Percentiles rank a stretch among this genome's conserved stretches.
These are phyloP conservation scores for Muntiacus reevesi DNA, from an alignment of 2,113 vertebrate species.

Conservation along the genomic window DNA sequence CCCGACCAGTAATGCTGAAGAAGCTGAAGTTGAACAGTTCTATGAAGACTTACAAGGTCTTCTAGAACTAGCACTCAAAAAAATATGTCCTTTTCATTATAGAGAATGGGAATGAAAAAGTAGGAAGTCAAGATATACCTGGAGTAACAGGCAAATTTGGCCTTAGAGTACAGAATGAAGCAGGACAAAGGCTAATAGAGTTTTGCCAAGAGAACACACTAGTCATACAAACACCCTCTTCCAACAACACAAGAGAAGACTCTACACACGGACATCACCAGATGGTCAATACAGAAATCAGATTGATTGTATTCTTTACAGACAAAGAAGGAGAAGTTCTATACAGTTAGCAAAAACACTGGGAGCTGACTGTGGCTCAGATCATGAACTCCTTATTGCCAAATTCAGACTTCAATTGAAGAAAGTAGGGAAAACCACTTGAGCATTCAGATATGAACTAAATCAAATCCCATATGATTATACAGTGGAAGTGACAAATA, in stretches of 20 bases:
- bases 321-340: not conserved
- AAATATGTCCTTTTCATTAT: not conserved
- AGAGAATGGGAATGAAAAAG: not conserved
- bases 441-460: not conserved
- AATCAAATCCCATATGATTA: not conserved
- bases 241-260: not conserved
- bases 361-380: not conserved
- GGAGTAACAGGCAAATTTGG: not conserved
- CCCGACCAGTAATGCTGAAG: not conserved
- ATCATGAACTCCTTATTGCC: not conserved
- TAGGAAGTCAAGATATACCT: not conserved
- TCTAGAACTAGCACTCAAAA: not conserved
- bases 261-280: not conserved
- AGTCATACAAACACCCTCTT: not conserved
- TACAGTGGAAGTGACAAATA: not conserved
- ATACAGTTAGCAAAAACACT: not conserved
- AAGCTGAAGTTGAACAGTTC: not conserved
- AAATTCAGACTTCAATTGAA: not conserved
- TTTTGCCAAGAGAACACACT: not conserved
- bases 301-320: not conserved
- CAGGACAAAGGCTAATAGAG: not conserved
- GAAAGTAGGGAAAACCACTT: not conserved
- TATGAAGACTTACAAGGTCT: not conserved
- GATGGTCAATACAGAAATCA: not conserved
- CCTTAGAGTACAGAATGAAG: not conserved